phyloP scores from a whole-genome alignment of 2,888 invertebrate species.

The Strigamia transsilvanica region DNA sequence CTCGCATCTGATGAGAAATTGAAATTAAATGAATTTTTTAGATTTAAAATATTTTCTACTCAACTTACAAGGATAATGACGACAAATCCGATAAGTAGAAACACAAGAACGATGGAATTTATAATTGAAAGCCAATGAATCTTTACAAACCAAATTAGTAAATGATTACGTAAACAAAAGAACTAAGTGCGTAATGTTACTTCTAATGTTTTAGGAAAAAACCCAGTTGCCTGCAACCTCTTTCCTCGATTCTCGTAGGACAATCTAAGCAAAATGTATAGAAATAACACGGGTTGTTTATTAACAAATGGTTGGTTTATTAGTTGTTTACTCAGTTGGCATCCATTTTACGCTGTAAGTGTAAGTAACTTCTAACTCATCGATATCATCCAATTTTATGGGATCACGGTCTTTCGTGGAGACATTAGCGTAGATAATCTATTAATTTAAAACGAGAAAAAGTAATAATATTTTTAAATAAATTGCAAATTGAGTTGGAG shows the following conservation, averaged over 20 bases:
- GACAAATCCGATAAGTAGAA: conserved; percentile 67
- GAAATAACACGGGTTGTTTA: neutral
- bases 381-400: conserved; percentile 62
- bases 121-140: conserved; percentile 69
- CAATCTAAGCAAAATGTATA: conserved; percentile 60
- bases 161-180: neutral
- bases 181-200: conserved; percentile 57
- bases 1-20: conserved; percentile 62
- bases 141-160: conserved; percentile 59
- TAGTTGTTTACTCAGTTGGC: conserved; percentile 62
- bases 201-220: conserved; percentile 67
- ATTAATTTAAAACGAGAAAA: conserved; percentile 16
- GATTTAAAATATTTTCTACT: neutral
- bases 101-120: conserved; percentile 67
- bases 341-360: conserved; percentile 67
- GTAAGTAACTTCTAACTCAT: conserved; percentile 64
- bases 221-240: conserved; percentile 63
- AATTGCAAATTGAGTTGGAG: neutral
- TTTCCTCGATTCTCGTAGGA: conserved; percentile 63
- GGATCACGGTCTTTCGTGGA: conserved; percentile 65
- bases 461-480: too few species aligned
- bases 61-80: conserved; percentile 66
- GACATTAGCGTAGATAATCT: conserved; percentile 67
- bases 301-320: neutral
- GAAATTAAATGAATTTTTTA: neutral